Percentiles rank a stretch among this genome's conserved stretches.
Conservation (phyloP, 2,888 invertebrate species). For the Apodemia hepburni region DNA sequence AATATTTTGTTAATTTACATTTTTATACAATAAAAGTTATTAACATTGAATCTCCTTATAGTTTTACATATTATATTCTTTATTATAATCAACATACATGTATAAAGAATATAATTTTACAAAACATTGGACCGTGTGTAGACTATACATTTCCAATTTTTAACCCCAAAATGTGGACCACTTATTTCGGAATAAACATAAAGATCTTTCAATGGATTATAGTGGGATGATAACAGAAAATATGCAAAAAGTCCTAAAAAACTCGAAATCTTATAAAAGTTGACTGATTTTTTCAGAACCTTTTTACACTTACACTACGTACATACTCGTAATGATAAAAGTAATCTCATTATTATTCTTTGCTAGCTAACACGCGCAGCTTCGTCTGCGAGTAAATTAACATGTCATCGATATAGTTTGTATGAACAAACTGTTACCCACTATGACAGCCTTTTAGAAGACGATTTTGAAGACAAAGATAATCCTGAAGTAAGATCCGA, state of each 20-base stretch:
- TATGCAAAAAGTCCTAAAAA: conserved; percentile 36
- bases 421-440: too few relatives aligned
- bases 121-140: neutral
- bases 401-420: too few relatives aligned
- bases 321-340: too few relatives aligned
- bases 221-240: conserved; percentile 17
- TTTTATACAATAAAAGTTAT: neutral
- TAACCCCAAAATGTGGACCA: conserved; percentile 16
- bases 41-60: neutral
- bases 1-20: neutral
- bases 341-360: too few relatives aligned
- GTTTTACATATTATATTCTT: neutral
- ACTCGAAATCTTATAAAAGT: conserved; percentile 32
- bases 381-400: too few relatives aligned
- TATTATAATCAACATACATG: neutral
- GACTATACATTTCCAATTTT: neutral
- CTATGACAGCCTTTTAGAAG: too few relatives aligned
- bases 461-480: too few relatives aligned
- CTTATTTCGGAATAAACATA: neutral
- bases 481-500: too few relatives aligned
- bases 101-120: neutral
- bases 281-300: too few relatives aligned
- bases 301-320: too few relatives aligned
- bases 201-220: conserved; percentile 31
- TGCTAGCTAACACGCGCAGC: too few relatives aligned